Base-by-base conservation (phyloP, 1,140 invertebrate species). In the Calliphora vicina region DNA sequence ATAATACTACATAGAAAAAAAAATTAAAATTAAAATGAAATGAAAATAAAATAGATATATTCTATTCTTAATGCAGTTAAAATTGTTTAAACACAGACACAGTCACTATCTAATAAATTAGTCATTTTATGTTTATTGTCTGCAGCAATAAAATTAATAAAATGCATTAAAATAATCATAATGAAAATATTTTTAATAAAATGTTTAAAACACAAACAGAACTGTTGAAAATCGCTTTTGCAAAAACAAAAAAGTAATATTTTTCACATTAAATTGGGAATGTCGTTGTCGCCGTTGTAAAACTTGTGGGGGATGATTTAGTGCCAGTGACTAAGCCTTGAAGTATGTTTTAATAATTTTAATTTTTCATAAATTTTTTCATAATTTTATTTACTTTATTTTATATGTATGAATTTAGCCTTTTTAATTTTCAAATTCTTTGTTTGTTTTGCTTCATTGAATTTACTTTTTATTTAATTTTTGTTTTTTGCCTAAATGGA, bases 41-140 rank as follows among this genome's bases (percentile, higher is more conserved):
- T 35, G 10, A 35, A 35, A 35, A 35, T 35, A 35, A 35, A 35
- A 35, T 35, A 35, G 10, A 35, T 35, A 5, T 35, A 35, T 35
- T 35, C 35, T 35, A 35, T 35, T 2, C 35, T 35, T 35, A 35
- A 35, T 35, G 45, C 45, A 50, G 12, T 17, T 17, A 17, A 50
- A 50, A 13, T 50, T 13, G 15, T 50, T 50, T 50, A 5, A 50
- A 50, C 17, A 50, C 17, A 50, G 17, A 50, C 35, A 50, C 45
- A 50, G 17, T 35, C 35, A 50, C 12, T 13, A 74, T n/a, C 35
- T 74, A 74, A 27, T 27, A 74, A 74, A 74, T 74, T 74, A 74
- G 72, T 74, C 72, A 74, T 74, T 74, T 74, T 74, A 74, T 74
- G 26, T 27, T 74, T 29, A 74, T 74, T 74, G 72, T 74, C 72